Evolutionary conservation across 2,797 vertebrate species (phyloP), one percentile per base, ranked within the genome.

Genomic region (Pseudochaenichthys georgianus): DNA sequence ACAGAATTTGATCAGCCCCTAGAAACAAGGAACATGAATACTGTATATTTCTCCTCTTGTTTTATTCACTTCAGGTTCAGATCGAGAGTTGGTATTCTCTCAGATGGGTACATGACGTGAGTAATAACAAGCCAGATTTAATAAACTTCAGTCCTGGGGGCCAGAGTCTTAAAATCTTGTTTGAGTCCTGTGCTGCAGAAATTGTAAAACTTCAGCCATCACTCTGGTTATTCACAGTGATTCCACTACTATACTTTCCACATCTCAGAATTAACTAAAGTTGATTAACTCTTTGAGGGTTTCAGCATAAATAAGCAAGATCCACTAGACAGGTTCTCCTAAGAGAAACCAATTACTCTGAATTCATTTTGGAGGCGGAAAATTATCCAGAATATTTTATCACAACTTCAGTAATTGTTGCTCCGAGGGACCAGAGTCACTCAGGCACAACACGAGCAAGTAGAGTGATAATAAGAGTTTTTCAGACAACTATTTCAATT

Each of bases 321-420:
- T 67, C 70, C 23, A 13, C 73, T 69, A 60, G 77, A 78, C 81
- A 85, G 74, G 50, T 81, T 76, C 9, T 71, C 62, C 81, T 80
- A 50, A 21, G 64, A 82, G 84, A 42, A 84, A 82, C 70, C 71
- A 77, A 84, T 86, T 82, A 87, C 70, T 46, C 51, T 76, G 73
- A 83, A 81, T 86, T 78, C 43, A 74, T 78, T 70, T 82, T 3
- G 21, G 53, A 61, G 51, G 28, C 34, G 3, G 47, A 75, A 81
- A 75, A 77, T 66, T 10, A 71, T 51, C 54, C 42, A 13, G 75
- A 83, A 84, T 90, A 73, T 82, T 78, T 87, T 13, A 82, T 69
- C 41, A 64, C 31, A 42, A 34, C 55, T 61, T 13, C 59, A 75
- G 48, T 13, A 68, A 61, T 45, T 66, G 55, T 45, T 58, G 69